Conservation (phyloP, 2,888 invertebrate genomes). For the Drosophila putrida region DNA sequence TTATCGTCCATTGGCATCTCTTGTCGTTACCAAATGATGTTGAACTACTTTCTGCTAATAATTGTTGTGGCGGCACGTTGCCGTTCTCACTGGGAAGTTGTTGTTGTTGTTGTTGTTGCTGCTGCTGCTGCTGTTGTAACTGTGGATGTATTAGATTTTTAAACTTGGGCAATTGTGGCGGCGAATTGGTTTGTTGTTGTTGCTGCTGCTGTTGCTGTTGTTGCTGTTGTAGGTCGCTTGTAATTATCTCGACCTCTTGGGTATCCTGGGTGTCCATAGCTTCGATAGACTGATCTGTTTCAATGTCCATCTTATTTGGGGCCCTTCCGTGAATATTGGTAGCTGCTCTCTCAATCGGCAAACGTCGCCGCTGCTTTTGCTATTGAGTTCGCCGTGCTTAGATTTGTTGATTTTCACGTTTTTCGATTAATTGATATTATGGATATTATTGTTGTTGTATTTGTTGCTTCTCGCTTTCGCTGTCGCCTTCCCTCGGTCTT, state of each 20-base stretch:
- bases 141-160: constrained; percentile 72
- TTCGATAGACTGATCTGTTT: constrained; percentile 85
- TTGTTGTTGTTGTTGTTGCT: constrained; percentile 41
- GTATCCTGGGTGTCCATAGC: constrained; percentile 85
- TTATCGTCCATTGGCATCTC: constrained; percentile 79
- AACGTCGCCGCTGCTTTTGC: constrained; percentile 37
- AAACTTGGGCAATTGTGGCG: constrained; percentile 74
- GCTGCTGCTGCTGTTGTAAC: constrained; percentile 47
- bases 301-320: constrained; percentile 83
- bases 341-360: constrained; percentile 38
- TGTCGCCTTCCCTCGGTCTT: neutral
- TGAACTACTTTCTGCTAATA: constrained; percentile 76
- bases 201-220: constrained; percentile 64
- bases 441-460: constrained; percentile 3
- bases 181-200: constrained; percentile 60
- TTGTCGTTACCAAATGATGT: constrained; percentile 78
- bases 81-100: constrained; percentile 81
- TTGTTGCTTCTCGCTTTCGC: constrained; percentile 1
- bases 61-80: constrained; percentile 80
- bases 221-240: constrained; percentile 81
- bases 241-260: constrained; percentile 84
- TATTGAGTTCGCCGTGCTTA: constrained; percentile 21
- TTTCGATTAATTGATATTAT: constrained; percentile 6
- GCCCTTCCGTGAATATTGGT: constrained; percentile 24
- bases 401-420: constrained; percentile 9